Conservation (phyloP, 1,140 invertebrate genomes). For the Dreissena polymorpha region DNA sequence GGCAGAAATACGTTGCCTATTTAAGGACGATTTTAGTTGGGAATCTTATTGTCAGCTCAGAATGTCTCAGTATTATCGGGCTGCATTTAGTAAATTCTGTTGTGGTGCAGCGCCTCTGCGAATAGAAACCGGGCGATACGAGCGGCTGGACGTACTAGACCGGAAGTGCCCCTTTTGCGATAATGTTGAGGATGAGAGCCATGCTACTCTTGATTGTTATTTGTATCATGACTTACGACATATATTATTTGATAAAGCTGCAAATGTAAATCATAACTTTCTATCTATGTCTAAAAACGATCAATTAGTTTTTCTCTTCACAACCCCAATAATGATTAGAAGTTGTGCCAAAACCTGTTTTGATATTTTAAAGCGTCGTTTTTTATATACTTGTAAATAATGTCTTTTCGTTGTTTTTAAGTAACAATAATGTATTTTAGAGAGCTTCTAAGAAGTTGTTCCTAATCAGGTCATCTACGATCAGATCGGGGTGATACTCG, state of each 20-base stretch:
- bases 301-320: slow-evolving; percentile 3
- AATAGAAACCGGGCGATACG: too few species aligned
- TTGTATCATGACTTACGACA: neutral
- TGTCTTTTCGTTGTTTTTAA: neutral
- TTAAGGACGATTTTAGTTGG: too few species aligned
- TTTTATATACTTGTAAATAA: slow-evolving; percentile 23
- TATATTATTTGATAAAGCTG: neutral
- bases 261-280: neutral
- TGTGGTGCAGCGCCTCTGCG: too few species aligned
- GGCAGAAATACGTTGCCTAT: too few species aligned
- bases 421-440: neutral
- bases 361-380: neutral
- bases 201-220: slow-evolving; percentile 5
- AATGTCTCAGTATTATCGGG: too few species aligned
- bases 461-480: slow-evolving; percentile 11
- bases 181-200: neutral
- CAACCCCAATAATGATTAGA: slow-evolving; percentile 11
- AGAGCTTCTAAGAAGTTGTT: slow-evolving; percentile 8
- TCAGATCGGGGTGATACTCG: slow-evolving; percentile 4
- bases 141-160: too few species aligned
- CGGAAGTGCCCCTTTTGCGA: too few species aligned
- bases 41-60: too few species aligned
- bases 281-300: slow-evolving; percentile 14
- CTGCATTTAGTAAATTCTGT: too few species aligned
- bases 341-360: slow-evolving; percentile 17